phyloP scores from a whole-genome alignment of 2,113 vertebrate species.

The Pluvialis apricaria region DNA sequence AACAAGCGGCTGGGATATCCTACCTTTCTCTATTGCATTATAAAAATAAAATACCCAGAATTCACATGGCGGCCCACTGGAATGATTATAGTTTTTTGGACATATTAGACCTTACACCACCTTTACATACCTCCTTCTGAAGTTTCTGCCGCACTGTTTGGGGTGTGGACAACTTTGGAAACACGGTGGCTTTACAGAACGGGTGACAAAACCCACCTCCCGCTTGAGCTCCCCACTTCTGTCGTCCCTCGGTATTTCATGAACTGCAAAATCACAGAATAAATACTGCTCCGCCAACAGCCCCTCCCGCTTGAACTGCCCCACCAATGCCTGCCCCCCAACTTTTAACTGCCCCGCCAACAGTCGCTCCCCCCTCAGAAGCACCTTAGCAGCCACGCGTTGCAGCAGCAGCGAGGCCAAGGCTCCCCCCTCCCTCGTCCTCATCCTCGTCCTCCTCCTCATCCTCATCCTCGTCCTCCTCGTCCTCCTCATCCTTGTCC shows the following conservation, averaged over 20 bases:
- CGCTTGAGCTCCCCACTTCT: not conserved
- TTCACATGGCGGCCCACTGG: not conserved
- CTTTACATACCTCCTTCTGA: not conserved
- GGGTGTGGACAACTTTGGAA: not conserved
- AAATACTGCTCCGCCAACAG: not conserved
- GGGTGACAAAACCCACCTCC: not conserved
- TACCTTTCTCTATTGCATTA: not conserved
- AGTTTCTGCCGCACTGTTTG: not conserved
- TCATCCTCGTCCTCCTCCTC: too few relatives aligned
- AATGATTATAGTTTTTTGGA: not conserved
- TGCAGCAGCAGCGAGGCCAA: fast-evolving
- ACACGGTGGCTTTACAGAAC: not conserved
- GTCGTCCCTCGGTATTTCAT: not conserved
- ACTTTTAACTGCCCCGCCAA: too few relatives aligned
- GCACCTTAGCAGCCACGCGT: fast-evolving
- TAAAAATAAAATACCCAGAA: not conserved
- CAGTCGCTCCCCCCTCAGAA: not conserved
- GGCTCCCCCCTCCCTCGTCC: not conserved
- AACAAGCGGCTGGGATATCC: not conserved
- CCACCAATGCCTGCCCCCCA: fast-evolving
- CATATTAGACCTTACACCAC: not conserved
- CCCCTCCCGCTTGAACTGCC: not conserved
- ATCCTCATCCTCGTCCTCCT: too few relatives aligned
- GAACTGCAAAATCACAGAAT: slow-evolving; percentile 22
- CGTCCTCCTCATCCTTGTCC: too few relatives aligned